Evolutionary conservation across 2,888 invertebrate genomes (phyloP).

Genomic region (Brenthis ino): DNA sequence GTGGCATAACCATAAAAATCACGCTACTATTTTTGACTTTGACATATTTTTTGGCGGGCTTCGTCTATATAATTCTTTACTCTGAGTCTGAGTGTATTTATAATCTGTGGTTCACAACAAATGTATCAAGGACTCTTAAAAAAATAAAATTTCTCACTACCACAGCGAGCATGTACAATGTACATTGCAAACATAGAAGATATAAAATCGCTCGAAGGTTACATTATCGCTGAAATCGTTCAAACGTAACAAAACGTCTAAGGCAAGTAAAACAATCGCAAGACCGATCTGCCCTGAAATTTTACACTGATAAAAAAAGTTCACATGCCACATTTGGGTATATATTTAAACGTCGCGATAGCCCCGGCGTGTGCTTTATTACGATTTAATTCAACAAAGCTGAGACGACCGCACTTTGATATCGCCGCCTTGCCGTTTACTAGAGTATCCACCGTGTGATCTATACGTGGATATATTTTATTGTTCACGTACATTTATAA

Average conservation of each 20-base stretch:
- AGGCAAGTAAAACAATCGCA: constrained; percentile 34
- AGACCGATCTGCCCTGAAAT: constrained; percentile 46
- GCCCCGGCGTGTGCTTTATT: constrained; percentile 65
- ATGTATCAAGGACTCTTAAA: too few relatives aligned
- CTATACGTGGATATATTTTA: background rate
- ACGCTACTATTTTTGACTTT: too few relatives aligned
- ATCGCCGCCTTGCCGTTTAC: constrained; percentile 58
- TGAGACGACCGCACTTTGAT: constrained; percentile 64
- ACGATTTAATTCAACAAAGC: constrained; percentile 78
- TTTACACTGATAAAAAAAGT: constrained; percentile 52
- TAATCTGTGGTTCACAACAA: too few relatives aligned
- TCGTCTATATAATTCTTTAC: too few relatives aligned
- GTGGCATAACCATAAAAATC: too few relatives aligned
- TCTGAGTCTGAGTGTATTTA: too few relatives aligned
- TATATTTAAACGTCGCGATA: constrained; percentile 49
- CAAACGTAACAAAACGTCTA: constrained; percentile 26
- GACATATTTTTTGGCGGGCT: too few relatives aligned
- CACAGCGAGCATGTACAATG: too few relatives aligned
- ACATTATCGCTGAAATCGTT: constrained; percentile 20
- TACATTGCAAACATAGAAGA: too few relatives aligned
- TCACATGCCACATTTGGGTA: constrained; percentile 48
- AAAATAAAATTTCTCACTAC: too few relatives aligned
- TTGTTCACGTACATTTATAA: too few relatives aligned
- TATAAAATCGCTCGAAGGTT: background rate
- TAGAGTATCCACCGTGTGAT: constrained; percentile 47